phyloP scores from a whole-genome alignment of 2,888 invertebrate genomes.

The Bombyx huttoni region DNA sequence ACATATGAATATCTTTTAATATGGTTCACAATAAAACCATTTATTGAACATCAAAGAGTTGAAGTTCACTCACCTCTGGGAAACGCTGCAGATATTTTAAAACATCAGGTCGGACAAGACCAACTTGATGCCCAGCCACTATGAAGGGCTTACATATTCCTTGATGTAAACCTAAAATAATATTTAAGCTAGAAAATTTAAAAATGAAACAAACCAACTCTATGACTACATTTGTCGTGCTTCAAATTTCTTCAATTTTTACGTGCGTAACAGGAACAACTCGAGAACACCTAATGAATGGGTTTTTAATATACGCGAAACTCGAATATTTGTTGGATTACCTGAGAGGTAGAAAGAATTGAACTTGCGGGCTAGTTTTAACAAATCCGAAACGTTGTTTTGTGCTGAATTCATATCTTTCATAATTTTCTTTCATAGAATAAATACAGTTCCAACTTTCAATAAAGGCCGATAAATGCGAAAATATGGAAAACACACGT shows the following conservation, averaged over 20 bases:
- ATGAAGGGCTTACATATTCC: constrained; percentile 89
- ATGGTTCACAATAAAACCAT: too few relatives aligned
- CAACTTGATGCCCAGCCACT: constrained; percentile 91
- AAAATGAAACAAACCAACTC: too few relatives aligned
- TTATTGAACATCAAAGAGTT: too few relatives aligned
- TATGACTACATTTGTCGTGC: too few relatives aligned
- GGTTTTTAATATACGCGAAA: too few relatives aligned
- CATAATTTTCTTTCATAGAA: constrained; percentile 47
- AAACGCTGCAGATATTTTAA: constrained; percentile 84
- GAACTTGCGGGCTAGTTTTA: constrained; percentile 88
- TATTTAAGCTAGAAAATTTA: too few relatives aligned
- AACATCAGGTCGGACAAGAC: constrained; percentile 88
- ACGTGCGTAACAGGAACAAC: too few relatives aligned
- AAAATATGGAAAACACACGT: too few relatives aligned
- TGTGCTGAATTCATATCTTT: constrained; percentile 63
- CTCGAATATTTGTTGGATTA: constrained; percentile 27
- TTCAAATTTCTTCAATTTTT: too few relatives aligned
- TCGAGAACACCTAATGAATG: constrained; percentile 9
- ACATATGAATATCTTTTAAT: too few relatives aligned
- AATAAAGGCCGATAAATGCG: too few relatives aligned
- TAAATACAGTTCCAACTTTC: not conserved
- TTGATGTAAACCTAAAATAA: constrained; percentile 77
- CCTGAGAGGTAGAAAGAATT: constrained; percentile 92
- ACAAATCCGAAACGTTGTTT: constrained; percentile 68
- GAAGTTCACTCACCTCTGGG: constrained; percentile 76